phyloP scores from a whole-genome alignment of 1,140 invertebrate genomes.

The Liolophura sinensis region DNA sequence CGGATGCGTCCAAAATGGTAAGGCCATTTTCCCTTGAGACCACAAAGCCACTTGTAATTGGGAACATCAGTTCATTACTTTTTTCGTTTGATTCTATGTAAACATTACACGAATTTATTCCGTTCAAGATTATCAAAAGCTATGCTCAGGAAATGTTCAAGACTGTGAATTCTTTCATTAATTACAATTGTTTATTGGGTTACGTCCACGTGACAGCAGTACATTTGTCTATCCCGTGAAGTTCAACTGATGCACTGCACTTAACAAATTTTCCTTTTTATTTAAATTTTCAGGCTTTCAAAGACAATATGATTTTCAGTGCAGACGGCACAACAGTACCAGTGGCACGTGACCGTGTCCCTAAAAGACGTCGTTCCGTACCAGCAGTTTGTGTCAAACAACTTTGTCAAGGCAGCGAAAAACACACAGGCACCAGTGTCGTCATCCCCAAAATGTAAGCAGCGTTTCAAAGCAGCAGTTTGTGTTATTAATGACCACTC shows the following conservation, averaged over 20 bases:
- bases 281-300: constrained; percentile 45
- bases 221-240: no score
- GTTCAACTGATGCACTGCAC: no score
- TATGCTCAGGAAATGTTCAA: neutral
- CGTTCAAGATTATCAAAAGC: neutral
- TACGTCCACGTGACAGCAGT: no score
- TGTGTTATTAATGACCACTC: no score
- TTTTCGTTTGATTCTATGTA: no score
- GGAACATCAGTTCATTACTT: no score
- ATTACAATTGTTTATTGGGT: no score
- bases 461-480: neutral
- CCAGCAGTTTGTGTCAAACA: constrained; percentile 30
- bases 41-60: no score
- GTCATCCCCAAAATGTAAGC: constrained; percentile 39
- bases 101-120: no score
- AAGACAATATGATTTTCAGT: constrained; percentile 23
- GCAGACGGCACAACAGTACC: constrained; percentile 11
- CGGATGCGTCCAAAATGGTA: constrained; percentile 17
- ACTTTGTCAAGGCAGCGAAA: constrained; percentile 29
- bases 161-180: neutral
- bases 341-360: constrained; percentile 12
- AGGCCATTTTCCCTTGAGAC: neutral
- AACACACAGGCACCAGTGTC: constrained; percentile 15
- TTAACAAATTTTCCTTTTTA: constrained; percentile 25
- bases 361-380: constrained; percentile 33